These are phyloP conservation scores for Andricus quercusramuli DNA, from an alignment of 2,888 invertebrate genomes.

Conservation along the genomic window DNA sequence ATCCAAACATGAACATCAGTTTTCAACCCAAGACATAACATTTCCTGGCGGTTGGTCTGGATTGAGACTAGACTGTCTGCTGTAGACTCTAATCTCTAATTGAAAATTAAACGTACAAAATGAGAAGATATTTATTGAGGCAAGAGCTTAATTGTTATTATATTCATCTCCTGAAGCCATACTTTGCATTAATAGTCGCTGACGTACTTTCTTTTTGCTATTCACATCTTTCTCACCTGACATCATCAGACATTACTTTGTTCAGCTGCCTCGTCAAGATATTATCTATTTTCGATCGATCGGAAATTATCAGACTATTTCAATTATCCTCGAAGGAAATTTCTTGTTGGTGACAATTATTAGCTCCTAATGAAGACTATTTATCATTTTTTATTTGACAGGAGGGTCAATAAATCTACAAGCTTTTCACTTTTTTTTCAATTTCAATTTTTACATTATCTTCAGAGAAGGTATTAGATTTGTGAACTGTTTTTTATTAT, in stretches of 20 bases:
- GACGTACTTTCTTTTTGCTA: slow-evolving; percentile 17
- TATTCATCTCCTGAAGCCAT: slow-evolving; percentile 49
- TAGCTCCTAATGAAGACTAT: not conserved
- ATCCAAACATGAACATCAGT: no score
- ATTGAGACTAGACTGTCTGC: no score
- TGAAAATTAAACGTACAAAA: not conserved
- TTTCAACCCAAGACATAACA: no score
- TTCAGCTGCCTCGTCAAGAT: not conserved
- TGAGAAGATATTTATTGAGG: not conserved
- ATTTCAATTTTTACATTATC: no score
- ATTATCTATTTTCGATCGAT: not conserved
- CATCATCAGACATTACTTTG: not conserved
- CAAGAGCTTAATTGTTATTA: slow-evolving; percentile 48
- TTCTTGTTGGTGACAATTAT: not conserved
- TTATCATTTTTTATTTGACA: not conserved
- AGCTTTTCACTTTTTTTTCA: no score
- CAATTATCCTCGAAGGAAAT: not conserved
- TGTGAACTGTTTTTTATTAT: no score
- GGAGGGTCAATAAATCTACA: no score
- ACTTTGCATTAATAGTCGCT: slow-evolving; percentile 53
- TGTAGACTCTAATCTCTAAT: no score
- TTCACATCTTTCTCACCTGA: not conserved
- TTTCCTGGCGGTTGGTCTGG: no score
- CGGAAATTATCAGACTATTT: not conserved
- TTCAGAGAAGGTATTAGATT: no score